phyloP scores from a whole-genome alignment of 2,797 vertebrate species.

The Ctenopoma kingsleyae region DNA sequence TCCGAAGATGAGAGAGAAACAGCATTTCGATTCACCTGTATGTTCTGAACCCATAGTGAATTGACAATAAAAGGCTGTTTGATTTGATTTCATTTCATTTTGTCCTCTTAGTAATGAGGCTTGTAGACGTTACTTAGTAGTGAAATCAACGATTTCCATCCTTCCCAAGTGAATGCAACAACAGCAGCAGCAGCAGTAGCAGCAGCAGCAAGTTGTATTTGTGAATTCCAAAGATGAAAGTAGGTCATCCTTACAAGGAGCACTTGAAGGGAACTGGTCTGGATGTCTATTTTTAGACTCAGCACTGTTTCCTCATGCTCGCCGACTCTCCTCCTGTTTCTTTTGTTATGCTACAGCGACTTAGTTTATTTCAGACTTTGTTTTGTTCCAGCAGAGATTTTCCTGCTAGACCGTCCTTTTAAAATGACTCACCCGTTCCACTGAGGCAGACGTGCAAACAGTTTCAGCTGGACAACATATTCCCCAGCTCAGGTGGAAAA shows the following conservation, averaged over 20 bases:
- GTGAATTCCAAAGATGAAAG: constrained; percentile 14
- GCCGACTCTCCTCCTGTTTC: constrained; percentile 33
- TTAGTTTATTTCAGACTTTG: constrained; percentile 20
- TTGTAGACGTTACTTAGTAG: no score
- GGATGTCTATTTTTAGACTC: constrained; percentile 55
- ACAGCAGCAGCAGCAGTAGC: neutral
- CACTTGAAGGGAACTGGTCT: constrained; percentile 47
- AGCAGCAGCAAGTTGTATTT: neutral
- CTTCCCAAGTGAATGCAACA: neutral
- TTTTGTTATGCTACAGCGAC: constrained; percentile 11
- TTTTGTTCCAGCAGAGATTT: constrained; percentile 30
- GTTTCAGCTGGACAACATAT: constrained; percentile 2
- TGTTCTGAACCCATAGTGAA: no score
- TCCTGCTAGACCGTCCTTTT: constrained; percentile 2
- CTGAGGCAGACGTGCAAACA: neutral
- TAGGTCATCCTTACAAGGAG: constrained; percentile 44
- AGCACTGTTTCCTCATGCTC: constrained; percentile 3
- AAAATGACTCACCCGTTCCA: constrained; percentile 41
- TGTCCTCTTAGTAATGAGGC: neutral
- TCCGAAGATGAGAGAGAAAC: no score
- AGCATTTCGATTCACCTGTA: no score
- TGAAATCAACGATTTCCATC: neutral
- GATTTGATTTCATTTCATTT: no score
- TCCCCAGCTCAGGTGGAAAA: neutral
- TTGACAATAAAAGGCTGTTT: no score